Percentiles rank a stretch among this genome's conserved stretches.
Evolutionary conservation across 1,140 invertebrate species (phyloP).

Genomic region (Sesamia nonagrioides): DNA sequence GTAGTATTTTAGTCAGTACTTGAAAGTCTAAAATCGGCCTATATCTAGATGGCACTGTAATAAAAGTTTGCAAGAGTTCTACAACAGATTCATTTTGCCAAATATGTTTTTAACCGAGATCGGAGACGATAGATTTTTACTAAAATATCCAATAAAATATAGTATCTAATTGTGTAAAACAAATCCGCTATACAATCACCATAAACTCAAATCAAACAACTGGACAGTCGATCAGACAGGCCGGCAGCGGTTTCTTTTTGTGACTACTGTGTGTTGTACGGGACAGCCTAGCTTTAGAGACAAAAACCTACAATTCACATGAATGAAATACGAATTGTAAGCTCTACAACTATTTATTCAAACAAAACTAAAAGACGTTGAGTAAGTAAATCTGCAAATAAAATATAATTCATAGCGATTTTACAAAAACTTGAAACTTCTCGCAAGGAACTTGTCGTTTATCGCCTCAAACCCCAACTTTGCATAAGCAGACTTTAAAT

Average conservation of each 20-base stretch:
- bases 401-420: not conserved
- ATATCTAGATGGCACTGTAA: not conserved
- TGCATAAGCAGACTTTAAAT: slow-evolving; percentile 56
- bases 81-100: no score
- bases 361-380: no score
- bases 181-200: not conserved
- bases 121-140: not conserved
- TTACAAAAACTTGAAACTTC: not conserved
- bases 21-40: no score
- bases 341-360: no score
- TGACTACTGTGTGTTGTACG: not conserved
- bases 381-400: not conserved
- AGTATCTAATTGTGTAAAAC: no score
- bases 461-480: slow-evolving; percentile 44
- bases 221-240: not conserved
- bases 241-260: not conserved
- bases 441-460: slow-evolving; percentile 26
- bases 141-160: not conserved
- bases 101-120: not conserved
- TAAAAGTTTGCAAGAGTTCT: not conserved
- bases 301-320: no score
- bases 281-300: no score
- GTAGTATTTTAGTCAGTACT: not conserved
- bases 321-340: no score
- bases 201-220: no score